Conservation (phyloP, 1,140 invertebrate genomes). For the Frieseomelitta varia region DNA sequence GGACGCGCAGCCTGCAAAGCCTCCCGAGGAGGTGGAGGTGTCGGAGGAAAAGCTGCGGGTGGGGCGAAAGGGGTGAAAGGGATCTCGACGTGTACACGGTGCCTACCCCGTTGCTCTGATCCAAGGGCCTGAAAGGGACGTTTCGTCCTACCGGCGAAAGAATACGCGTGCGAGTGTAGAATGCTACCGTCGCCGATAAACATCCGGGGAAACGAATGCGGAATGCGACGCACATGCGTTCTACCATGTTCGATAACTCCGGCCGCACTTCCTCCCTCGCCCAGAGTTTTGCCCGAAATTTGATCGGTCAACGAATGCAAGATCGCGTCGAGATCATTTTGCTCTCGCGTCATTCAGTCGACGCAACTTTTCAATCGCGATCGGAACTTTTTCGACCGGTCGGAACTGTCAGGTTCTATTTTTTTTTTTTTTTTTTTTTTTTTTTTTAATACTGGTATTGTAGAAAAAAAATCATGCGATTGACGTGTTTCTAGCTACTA, state of each 20-base stretch:
- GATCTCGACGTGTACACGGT: slow-evolving; percentile 35
- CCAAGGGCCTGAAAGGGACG: slow-evolving; percentile 43
- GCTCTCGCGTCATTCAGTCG: background rate
- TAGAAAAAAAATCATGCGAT: no score
- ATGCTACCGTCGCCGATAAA: slow-evolving; percentile 17
- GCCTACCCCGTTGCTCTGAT: slow-evolving; percentile 1
- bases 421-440: no score
- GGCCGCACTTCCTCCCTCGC: background rate
- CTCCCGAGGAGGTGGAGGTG: slow-evolving; percentile 59
- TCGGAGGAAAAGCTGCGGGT: slow-evolving; percentile 37
- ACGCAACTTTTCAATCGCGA: no score
- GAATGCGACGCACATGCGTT: slow-evolving; percentile 17
- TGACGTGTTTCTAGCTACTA: no score
- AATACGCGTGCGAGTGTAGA: slow-evolving; percentile 28
- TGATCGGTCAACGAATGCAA: background rate
- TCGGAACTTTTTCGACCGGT: no score
- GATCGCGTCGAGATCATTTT: background rate
- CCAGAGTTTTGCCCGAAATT: background rate
- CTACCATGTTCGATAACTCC: background rate
- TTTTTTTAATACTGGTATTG: no score
- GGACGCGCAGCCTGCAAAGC: slow-evolving; percentile 71
- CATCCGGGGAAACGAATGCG: slow-evolving; percentile 9
- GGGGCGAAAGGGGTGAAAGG: slow-evolving; percentile 37
- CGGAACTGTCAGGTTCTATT: no score
- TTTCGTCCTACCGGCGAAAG: slow-evolving; percentile 44